Base-by-base conservation (phyloP, 1,140 invertebrate genomes). In the Scaptomyza hsui region DNA sequence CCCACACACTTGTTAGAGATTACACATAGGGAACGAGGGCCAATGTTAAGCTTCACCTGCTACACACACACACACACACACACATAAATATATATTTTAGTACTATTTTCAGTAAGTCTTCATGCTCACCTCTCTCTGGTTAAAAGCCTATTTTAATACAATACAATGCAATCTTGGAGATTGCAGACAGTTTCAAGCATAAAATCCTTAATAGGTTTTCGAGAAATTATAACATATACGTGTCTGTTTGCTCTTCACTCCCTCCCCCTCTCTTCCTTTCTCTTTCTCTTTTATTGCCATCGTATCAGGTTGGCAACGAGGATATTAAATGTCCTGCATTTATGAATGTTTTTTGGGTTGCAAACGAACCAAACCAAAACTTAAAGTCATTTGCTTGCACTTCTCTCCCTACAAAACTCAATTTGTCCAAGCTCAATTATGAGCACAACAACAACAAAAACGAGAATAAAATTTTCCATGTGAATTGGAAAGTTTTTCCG, bases 401-500 rank as follows among this genome's bases (percentile, higher is more conserved):
- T 52, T 26, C 10, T 42, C 45, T n/a, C 15, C 47, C 16, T 13
- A 6, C 39, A 42, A 68, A 61, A 61, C 61, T 48, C 60, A 56
- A 65, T 42, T 70, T 75, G 39, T 15, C 24, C 35, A 19, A 18
- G 48, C 63, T 76, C 78, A 81, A 73, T 76, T 81, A 81, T 81
- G 78, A 52, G 44, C 37, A 64, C 29, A 72, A 42, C 52, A 68
- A 12, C 24, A 60, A n/a, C 44, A 44, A 37, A 26, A 44, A 47
- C 19, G 59, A 61, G 29, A 59, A 37, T 7, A 44, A 53, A 39
- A 64, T 77, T 79, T 75, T 47, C n/a, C 80, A 53, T 65, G 57
- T 60, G 57, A 73, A 68, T 71, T 68, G 56, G 42, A 71, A 86
- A 88, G 53, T 76, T 86, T 76, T 59, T 35, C 37, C 26, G 39